phyloP scores from a whole-genome alignment of 2,797 vertebrate genomes.

The Enteromius unitaeniatus region DNA sequence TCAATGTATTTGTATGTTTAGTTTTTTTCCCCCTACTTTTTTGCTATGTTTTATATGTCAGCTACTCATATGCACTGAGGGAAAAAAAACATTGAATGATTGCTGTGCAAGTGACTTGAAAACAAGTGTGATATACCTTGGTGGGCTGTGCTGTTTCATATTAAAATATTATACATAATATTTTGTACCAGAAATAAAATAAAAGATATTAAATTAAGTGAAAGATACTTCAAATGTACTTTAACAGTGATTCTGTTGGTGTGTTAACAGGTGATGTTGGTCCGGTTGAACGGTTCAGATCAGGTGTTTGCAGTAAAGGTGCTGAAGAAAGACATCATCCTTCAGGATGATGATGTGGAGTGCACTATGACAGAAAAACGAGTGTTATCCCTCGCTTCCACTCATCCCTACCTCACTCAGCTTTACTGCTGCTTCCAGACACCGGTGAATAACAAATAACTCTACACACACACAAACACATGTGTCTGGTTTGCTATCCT shows the following conservation, averaged over 20 bases:
- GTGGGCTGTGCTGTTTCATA: neutral
- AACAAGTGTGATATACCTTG: neutral
- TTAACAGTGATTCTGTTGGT: neutral
- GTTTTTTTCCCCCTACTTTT: too few species aligned
- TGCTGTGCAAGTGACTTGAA: neutral
- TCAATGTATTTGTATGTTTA: too few species aligned
- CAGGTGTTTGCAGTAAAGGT: conserved; percentile 94
- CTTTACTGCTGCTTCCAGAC: conserved; percentile 97
- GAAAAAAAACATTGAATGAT: neutral
- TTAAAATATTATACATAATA: neutral
- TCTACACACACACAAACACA: too few species aligned
- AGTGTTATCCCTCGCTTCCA: conserved; percentile 89
- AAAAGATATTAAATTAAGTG: neutral
- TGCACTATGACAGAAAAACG: conserved; percentile 98
- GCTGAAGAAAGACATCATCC: conserved; percentile 96
- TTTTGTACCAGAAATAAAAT: neutral
- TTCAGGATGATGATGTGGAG: conserved; percentile 97
- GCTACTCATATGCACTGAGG: too few species aligned
- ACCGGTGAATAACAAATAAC: conserved; percentile 75
- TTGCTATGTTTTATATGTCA: too few species aligned
- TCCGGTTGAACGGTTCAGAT: conserved; percentile 83
- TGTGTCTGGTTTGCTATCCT: too few species aligned
- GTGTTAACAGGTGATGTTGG: conserved; percentile 90
- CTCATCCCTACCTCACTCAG: conserved; percentile 96
- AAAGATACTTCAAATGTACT: neutral